Evolutionary conservation across 2,797 vertebrate species (phyloP), one percentile per base, ranked within the genome.

Genomic region (Clarias fuscus): DNA sequence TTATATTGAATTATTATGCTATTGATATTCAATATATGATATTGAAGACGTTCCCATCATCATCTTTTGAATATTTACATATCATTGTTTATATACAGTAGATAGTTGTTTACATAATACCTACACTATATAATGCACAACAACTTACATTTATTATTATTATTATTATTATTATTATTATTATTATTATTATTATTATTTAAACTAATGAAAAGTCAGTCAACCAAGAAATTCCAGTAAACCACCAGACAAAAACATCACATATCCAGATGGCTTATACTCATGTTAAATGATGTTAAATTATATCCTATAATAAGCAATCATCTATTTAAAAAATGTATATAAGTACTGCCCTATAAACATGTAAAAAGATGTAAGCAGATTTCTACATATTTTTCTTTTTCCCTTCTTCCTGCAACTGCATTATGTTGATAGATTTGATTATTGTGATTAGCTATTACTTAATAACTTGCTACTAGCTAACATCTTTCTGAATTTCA

Each of bases 1-100:
- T 33, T 88, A 43, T 61, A 83, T 87, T 90, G 27, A 58, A 88
- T 76, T 33, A 79, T 83, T 87, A 40, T 68, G 8, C 6, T 8
- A 11, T 4, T 80, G n/a, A 48, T 14, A 15, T 24, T 33, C 61
- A 61, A 61, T 61, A 61, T 53, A 14, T 53, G 48, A 53, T 53
- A 53, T 53, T 53, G 48, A 53, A 53, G 48, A 53, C 14, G 11
- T 53, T 53, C 48, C 48, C 53, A 14, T 56, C 48, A 53, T 53
- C 53, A 14, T 56, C 53, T 56, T 56, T 56, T 4, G 13, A 14
- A 56, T 4, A 56, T 56, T 56, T 56, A 14, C 53, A 56, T 14
- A 13, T 43, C 14, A 56, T 56, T 56, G 53, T 7, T 80, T 43
- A 27, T 24, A 15, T 40, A 27, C 59, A 59, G 33, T 59, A 62